Evolutionary conservation across 2,797 vertebrate genomes (phyloP).

Genomic region (Tachyglossus aculeatus): DNA sequence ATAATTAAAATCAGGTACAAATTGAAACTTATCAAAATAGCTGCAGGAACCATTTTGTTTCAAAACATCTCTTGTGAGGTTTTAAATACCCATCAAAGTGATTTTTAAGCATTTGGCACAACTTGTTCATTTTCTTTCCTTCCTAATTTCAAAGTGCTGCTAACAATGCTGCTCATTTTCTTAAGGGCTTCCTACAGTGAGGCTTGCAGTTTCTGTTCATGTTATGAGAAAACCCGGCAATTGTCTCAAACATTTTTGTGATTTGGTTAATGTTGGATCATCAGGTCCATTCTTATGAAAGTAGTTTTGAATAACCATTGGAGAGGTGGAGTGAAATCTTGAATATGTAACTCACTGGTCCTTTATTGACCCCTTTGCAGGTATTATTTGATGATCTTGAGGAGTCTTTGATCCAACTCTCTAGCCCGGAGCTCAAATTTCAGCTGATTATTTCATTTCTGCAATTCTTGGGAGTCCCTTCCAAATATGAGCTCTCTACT

Average conservation of each 20-base stretch:
- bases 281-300: neutral
- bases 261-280: neutral
- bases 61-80: neutral
- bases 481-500: conserved; percentile 62
- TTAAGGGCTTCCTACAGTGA: neutral
- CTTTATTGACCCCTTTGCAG: conserved; percentile 61
- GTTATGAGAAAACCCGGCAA: neutral
- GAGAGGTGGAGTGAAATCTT: too few species aligned
- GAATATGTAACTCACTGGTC: neutral
- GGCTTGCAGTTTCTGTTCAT: neutral
- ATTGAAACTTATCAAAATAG: neutral
- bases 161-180: neutral
- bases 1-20: neutral
- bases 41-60: neutral
- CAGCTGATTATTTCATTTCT: conserved; percentile 84
- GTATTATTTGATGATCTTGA: conserved; percentile 95
- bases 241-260: neutral
- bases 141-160: neutral
- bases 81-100: neutral
- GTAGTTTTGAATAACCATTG: neutral
- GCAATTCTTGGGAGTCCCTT: conserved; percentile 89
- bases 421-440: conserved; percentile 75
- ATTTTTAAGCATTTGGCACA: neutral
- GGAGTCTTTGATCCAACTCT: conserved; percentile 84
- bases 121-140: neutral